Evolutionary conservation across 2,888 invertebrate genomes (phyloP), one percentile per base, ranked within the genome.

Genomic region (Phortica magna): DNA sequence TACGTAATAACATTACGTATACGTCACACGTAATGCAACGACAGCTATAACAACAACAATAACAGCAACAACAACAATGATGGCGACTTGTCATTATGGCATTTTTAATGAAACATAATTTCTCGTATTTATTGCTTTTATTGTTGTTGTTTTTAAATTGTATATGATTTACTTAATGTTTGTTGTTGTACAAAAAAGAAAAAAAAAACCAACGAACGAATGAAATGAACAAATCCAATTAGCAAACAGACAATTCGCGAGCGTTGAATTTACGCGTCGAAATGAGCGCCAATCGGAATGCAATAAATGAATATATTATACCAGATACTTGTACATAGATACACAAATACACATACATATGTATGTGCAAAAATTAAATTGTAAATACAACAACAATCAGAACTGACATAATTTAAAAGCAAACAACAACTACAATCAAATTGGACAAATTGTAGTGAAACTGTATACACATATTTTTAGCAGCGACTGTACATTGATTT

Each of bases 401-500:
- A 31, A 31, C 22, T 31, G 22, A 65, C 19, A 31, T 43, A 70
- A 70, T 70, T 67, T 31, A 67, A 31, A 41, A 70, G 55, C 14
- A 17, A 72, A 68, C 68, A 31, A 53, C 22, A 72, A 67, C 31
- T 61, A 53, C 1, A 59, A 65, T 61, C 41, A 59, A 68, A 68
- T 53, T 17, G 6, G 31, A 53, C 67, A 41, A 65, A 75, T 76
- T 75, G 71, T 53, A 42, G 43, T n/a, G 70, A 74, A 77, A 77
- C 61, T 77, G 76, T 78, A 86, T 79, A 79, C 75, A 79, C 75
- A 75, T 79, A 64, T 68, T 19, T 79, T 77, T 78, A 65, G 31
- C 14, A n/a, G 65, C 48, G 48, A n/a, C 14, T 65, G 42, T 41
- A 39, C 22, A 10, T 14, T 65, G 39, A 64, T 14, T 22, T 64